Percentiles rank a stretch among this genome's conserved stretches.
Evolutionary conservation across 2,888 invertebrate genomes (phyloP).

Genomic region (Saturnia japonica): DNA sequence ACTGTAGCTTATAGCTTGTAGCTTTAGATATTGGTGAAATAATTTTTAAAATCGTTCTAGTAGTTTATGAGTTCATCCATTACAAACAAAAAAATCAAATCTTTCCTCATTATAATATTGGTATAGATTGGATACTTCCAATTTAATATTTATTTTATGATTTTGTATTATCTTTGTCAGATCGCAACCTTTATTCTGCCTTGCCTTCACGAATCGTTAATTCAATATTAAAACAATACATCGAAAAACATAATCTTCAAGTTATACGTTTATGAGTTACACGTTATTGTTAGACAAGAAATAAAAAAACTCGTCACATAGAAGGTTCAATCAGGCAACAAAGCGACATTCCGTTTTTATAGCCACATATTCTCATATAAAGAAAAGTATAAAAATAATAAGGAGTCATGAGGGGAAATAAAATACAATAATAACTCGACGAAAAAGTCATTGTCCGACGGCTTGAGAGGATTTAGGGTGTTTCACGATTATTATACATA

Average conservation of each 20-base stretch:
- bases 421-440: conserved; percentile 69
- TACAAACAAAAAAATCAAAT: too few species aligned
- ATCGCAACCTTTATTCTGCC: neutral
- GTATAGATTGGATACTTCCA: too few species aligned
- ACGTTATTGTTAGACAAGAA: conserved; percentile 29
- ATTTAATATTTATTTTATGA: neutral
- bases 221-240: neutral
- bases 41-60: too few species aligned
- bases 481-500: conserved; percentile 49
- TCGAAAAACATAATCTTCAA: neutral
- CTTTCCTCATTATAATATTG: too few species aligned
- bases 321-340: conserved; percentile 69
- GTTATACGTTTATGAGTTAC: conserved; percentile 15
- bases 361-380: conserved; percentile 71
- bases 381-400: conserved; percentile 77
- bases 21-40: too few species aligned
- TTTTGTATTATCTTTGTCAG: neutral
- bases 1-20: too few species aligned
- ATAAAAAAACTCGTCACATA: conserved; percentile 54
- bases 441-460: conserved; percentile 62
- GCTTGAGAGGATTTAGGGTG: conserved; percentile 59
- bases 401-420: conserved; percentile 68
- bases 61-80: too few species aligned
- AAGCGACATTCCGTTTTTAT: conserved; percentile 70
- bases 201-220: neutral